phyloP scores from a whole-genome alignment of 2,888 invertebrate species.

The Ectemnius continuus region DNA sequence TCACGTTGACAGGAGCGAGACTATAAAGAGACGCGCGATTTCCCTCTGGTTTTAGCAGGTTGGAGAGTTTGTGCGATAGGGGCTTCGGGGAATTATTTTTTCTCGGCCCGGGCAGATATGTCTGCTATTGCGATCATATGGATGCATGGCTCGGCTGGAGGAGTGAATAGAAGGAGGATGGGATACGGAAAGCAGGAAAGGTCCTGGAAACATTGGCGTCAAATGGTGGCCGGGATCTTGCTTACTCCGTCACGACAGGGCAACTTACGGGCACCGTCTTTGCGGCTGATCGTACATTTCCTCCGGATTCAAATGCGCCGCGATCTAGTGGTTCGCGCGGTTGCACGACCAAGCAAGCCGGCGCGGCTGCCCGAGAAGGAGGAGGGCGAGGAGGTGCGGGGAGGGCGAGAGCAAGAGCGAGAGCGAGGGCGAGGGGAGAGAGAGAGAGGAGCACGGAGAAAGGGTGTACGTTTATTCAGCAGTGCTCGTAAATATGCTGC shows the following conservation, averaged over 20 bases:
- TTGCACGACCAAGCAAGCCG: conserved; percentile 51
- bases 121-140: background rate
- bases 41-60: background rate
- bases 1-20: conserved; percentile 18
- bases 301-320: conserved; percentile 72
- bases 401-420: conserved; percentile 39
- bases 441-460: conserved; percentile 27
- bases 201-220: conserved; percentile 44
- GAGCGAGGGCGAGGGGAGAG: conserved; percentile 55
- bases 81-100: conserved; percentile 1
- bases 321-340: conserved; percentile 48
- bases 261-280: conserved; percentile 54
- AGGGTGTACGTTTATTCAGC: conserved; percentile 68
- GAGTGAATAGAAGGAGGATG: conserved; percentile 37
- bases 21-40: background rate
- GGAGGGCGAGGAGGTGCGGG: conserved; percentile 63
- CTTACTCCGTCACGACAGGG: conserved; percentile 47
- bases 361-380: too few species aligned
- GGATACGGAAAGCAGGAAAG: conserved; percentile 34
- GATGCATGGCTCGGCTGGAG: conserved; percentile 11
- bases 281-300: conserved; percentile 63
- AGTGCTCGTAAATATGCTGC: conserved; percentile 76
- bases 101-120: background rate
- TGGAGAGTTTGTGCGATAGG: background rate
- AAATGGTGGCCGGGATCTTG: conserved; percentile 35